Conservation (phyloP, 2,888 invertebrate genomes). For the Andrena marginata region DNA sequence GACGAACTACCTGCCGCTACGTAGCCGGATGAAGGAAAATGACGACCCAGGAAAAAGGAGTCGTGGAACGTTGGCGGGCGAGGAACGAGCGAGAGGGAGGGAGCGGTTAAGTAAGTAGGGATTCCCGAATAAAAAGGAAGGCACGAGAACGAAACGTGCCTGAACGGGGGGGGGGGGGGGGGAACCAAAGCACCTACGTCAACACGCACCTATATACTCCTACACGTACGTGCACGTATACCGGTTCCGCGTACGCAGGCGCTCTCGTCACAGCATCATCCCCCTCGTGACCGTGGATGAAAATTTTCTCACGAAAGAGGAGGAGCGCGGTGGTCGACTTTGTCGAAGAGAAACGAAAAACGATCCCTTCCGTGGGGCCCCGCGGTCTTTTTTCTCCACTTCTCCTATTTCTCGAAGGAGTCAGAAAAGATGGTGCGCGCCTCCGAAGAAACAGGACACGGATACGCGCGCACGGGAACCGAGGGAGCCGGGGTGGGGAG, state of each 20-base stretch:
- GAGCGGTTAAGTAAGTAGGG: slow-evolving; percentile 26
- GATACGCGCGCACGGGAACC: background rate
- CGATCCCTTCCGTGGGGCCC: slow-evolving; percentile 42
- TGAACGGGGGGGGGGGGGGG: slow-evolving; percentile 21
- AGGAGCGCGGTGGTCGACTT: slow-evolving; percentile 43
- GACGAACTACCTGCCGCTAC: slow-evolving; percentile 25
- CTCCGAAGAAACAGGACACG: slow-evolving; percentile 29
- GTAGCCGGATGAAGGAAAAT: slow-evolving; percentile 2
- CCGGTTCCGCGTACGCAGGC: slow-evolving; percentile 34
- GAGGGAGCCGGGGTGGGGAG: background rate
- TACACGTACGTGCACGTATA: slow-evolving; percentile 15
- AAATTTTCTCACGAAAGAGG: slow-evolving; percentile 77
- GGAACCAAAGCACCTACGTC: slow-evolving; percentile 47
- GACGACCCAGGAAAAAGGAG: slow-evolving; percentile 7
- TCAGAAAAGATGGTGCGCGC: slow-evolving; percentile 23
- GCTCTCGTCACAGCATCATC: slow-evolving; percentile 50
- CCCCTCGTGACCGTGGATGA: slow-evolving; percentile 64
- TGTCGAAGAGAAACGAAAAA: slow-evolving; percentile 60
- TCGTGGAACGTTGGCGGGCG: background rate
- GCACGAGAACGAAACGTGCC: slow-evolving; percentile 76
- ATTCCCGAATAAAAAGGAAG: slow-evolving; percentile 38
- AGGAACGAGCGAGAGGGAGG: background rate
- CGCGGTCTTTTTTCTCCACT: slow-evolving; percentile 32
- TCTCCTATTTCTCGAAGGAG: slow-evolving; percentile 48
- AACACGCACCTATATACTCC: background rate